phyloP scores from a whole-genome alignment of 2,113 vertebrate species.

The Fukomys damarensis region DNA sequence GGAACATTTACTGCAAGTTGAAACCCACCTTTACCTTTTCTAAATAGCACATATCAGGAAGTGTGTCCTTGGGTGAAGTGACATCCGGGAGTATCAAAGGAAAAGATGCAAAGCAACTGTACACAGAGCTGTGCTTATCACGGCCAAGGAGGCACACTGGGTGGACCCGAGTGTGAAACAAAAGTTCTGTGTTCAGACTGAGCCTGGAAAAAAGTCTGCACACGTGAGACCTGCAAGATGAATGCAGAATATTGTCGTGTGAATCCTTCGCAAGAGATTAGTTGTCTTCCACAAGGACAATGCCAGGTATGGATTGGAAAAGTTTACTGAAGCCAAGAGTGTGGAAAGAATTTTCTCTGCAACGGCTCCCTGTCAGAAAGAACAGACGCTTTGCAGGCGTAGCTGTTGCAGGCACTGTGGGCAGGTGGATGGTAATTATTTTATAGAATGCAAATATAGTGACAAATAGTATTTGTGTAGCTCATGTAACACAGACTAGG shows the following conservation, averaged over 20 bases:
- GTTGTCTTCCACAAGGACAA: background rate
- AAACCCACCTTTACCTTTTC: background rate
- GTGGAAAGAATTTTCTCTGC: too few relatives aligned
- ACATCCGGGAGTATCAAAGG: background rate
- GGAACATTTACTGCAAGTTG: background rate
- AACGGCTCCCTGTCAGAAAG: too few relatives aligned
- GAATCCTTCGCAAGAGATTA: background rate
- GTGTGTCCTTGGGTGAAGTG: background rate
- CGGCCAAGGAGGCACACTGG: too few relatives aligned
- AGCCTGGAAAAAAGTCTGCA: background rate
- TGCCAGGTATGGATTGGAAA: too few relatives aligned
- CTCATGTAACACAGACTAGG: background rate
- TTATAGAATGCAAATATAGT: background rate
- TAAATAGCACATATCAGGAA: background rate
- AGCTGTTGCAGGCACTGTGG: background rate
- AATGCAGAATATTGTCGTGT: background rate
- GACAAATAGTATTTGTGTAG: background rate
- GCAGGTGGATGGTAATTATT: background rate
- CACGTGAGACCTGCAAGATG: fast-evolving
- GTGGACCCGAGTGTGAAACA: too few relatives aligned
- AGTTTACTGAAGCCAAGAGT: too few relatives aligned
- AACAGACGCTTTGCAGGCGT: too few relatives aligned
- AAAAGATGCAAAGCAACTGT: background rate
- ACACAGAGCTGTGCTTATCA: background rate
- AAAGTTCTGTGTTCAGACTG: background rate